Evolutionary conservation across 2,797 vertebrate species (phyloP), one percentile per base, ranked within the genome.

Genomic region (Sciurus carolinensis): DNA sequence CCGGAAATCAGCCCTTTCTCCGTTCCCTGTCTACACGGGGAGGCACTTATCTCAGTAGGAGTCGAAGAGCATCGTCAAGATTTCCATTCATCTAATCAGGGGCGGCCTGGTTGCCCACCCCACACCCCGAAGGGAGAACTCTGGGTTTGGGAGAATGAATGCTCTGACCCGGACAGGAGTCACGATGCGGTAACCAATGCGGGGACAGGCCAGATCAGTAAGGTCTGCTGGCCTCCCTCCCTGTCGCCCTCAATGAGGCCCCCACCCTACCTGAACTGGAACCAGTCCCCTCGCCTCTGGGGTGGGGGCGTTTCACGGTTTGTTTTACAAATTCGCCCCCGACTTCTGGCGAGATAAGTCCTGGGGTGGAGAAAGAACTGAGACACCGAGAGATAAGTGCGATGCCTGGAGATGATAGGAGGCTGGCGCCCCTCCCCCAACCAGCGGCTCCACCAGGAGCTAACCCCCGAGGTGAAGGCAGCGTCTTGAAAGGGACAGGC

Each of bases 281-380:
- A 69, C 52, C 93, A 76, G 91, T 57, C 93, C 64, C 73, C 44
- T 42, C 64, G 64, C 90, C 87, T 80, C 87, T 47, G 82, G 89
- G 89, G 84, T 79, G 93, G 94, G 67, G 91, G 94, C 75, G 66
- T 95, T 96, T 96, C 97, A 95, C 96, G 88, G 94, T 95, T 97
- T 98, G 97, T 93, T 97, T 97, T 94, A 97, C 97, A 96, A 98
- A 98, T 97, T 94, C 96, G 93, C 91, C 96, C 92, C 96, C 59
- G 94, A 98, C 97, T 95, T 81, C 92, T 94, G 93, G 80, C 6
- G 71, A 91, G 97, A 96, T 97, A 98, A 95, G 91, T 89, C 76
- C 47, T 33, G 18, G 50, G 75, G 82, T 91, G 95, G 97, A 98
- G 97, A 94, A 97, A 93, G 94, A 97, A 95, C 93, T 30, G 69